Evolutionary conservation across 2,113 vertebrate species (phyloP).

Genomic region (Beaufortia kweichowensis): DNA sequence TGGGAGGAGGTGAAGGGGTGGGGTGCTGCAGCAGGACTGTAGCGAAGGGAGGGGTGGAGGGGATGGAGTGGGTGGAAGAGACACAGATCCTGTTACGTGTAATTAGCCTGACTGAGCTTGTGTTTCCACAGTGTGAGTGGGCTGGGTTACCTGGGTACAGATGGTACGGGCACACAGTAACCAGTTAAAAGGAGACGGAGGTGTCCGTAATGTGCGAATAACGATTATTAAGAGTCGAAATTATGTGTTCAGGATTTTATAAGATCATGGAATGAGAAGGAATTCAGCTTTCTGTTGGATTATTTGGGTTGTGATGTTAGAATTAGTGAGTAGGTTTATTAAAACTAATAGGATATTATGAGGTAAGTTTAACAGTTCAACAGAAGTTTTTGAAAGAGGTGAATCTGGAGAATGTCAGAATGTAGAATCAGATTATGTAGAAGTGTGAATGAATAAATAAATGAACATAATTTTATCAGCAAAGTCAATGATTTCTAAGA

Average conservation of each 20-base stretch:
- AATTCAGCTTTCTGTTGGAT: background rate
- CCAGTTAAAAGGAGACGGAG: background rate
- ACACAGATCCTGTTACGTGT: slow-evolving; percentile 34
- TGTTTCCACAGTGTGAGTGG: slow-evolving; percentile 34
- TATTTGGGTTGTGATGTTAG: background rate
- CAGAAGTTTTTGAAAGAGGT: background rate
- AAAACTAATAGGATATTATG: background rate
- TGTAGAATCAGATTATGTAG: background rate
- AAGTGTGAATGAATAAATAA: too few species aligned
- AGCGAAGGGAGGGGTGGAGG: background rate
- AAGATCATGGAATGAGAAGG: background rate
- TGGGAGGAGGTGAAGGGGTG: background rate
- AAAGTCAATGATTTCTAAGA: too few species aligned
- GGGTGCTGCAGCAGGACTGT: slow-evolving; percentile 20
- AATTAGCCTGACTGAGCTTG: slow-evolving; percentile 42
- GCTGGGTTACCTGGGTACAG: slow-evolving; percentile 16
- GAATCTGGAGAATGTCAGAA: background rate
- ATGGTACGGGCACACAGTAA: slow-evolving; percentile 3
- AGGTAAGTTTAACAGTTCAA: background rate
- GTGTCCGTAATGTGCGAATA: background rate
- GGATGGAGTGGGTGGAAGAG: slow-evolving; percentile 8
- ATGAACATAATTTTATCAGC: too few species aligned
- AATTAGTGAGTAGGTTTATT: too few species aligned
- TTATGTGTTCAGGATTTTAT: background rate
- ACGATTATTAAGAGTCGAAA: background rate